Base-by-base conservation (phyloP, 1,140 invertebrate genomes). In the Armadillidium nasatum region DNA sequence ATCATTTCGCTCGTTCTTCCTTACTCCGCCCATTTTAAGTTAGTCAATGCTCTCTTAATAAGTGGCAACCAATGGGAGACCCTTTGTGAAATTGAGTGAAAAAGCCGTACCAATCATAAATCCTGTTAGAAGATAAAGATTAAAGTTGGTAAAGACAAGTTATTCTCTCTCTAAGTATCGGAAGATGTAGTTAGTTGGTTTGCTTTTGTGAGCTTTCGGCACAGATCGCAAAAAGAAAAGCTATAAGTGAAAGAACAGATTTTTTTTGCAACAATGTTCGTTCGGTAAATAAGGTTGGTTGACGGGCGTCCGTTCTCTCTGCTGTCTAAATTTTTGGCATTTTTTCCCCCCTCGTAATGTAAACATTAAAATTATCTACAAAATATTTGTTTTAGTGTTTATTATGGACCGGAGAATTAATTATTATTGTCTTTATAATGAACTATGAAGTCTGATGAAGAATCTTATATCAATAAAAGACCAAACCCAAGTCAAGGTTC, bases 61-160 rank as follows among this genome's bases (percentile, higher is more conserved):
- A 21, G 46, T 23, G 1, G n/a, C 70, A 1, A 15, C 77, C 77
- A 78, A 78, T 78, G 43, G 45, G 19, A 33, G 10, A n/a, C 0
- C 3, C 71, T 68, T 73, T 71, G 60, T 74, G 75, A 78, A 78
- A 78, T 78, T 78, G 77, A 78, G 77, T 73, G 77, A 74, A 44
- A 45, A 66, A 19, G 43, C 0, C 68, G 74, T 46, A 72, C 77
- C 77, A 78, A 78, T 78, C 54, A 71, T 7, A 19, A 21, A 15
- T 74, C 19, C 54, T 22, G 70, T 78, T 78, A 78, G 71, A 78
- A 71, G 66, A 60, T 60, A 60, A 7, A 60, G 50, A 60, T 60
- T 60, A 43, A 71, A n/a, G 77, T 21, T n/a, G 69, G 71, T 45
- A 72, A 78, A 74, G 74, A 74, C 75, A 74, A 75, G 19, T 74